These are phyloP conservation scores for Madoqua kirkii DNA, from an alignment of 2,113 vertebrate genomes.

Conservation along the genomic window DNA sequence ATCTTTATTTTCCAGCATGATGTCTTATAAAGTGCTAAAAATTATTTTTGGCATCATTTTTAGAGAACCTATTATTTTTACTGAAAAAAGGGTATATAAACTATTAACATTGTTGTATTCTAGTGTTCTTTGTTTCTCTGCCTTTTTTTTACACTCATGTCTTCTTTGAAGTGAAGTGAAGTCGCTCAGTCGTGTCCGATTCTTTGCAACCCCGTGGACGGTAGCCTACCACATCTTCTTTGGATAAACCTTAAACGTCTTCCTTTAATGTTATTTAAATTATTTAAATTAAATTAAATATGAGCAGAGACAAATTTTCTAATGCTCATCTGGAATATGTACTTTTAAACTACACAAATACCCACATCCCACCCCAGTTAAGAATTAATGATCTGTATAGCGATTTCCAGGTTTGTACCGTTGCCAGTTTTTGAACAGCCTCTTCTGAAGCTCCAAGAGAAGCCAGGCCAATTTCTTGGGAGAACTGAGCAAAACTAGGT, in stretches of 20 bases:
- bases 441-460: constrained; percentile 98
- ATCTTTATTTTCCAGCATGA: not conserved
- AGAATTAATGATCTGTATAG: not conserved
- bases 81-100: not conserved
- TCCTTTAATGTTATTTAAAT: constrained; percentile 16
- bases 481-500: constrained; percentile 98
- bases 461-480: constrained; percentile 96
- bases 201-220: not conserved
- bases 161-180: not conserved
- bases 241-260: not conserved
- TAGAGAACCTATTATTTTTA: not conserved
- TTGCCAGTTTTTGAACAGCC: constrained; percentile 95
- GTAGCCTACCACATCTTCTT: not conserved
- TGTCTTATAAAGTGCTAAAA: not conserved
- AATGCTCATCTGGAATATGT: not conserved
- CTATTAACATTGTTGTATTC: not conserved
- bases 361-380: not conserved
- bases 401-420: constrained; percentile 81
- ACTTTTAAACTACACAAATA: constrained; percentile 4
- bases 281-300: constrained; percentile 10
- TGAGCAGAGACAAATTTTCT: not conserved
- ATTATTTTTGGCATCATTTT: not conserved
- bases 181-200: rapidly evolving
- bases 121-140: not conserved
- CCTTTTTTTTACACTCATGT: not conserved